Percentiles rank a stretch among this genome's conserved stretches.
phyloP scores from a whole-genome alignment of 2,797 vertebrate genomes.

The Enteromius unitaeniatus region DNA sequence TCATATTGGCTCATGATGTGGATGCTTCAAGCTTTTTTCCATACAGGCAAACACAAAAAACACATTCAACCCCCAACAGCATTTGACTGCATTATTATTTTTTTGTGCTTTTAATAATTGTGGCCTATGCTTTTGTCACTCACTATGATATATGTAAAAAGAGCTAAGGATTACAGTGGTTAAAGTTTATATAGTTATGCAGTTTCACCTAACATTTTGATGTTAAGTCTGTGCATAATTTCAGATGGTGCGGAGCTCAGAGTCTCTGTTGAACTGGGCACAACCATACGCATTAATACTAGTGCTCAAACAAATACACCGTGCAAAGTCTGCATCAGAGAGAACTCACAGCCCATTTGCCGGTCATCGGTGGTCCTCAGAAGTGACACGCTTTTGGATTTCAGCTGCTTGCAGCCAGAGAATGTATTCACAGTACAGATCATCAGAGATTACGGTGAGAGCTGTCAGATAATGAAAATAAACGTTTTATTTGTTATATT shows the following conservation, averaged over 20 bases:
- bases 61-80: background rate
- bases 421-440: constrained; percentile 71
- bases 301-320: constrained; percentile 29
- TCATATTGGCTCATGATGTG: background rate
- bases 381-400: constrained; percentile 55
- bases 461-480: background rate
- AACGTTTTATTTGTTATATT: background rate
- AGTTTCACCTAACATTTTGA: background rate
- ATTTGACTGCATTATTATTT: background rate
- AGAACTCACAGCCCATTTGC: constrained; percentile 38
- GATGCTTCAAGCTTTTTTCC: background rate
- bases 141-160: background rate
- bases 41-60: background rate
- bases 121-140: background rate
- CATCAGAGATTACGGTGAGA: constrained; percentile 67
- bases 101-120: background rate
- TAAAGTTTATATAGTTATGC: background rate
- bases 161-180: background rate
- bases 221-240: background rate
- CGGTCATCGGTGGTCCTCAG: constrained; percentile 40
- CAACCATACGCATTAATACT: constrained; percentile 62
- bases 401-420: constrained; percentile 69
- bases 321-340: constrained; percentile 68
- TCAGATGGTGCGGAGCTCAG: constrained; percentile 60
- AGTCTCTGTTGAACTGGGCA: constrained; percentile 56